Conservation (phyloP, 2,797 vertebrate species). For the Anguilla megastoma region DNA sequence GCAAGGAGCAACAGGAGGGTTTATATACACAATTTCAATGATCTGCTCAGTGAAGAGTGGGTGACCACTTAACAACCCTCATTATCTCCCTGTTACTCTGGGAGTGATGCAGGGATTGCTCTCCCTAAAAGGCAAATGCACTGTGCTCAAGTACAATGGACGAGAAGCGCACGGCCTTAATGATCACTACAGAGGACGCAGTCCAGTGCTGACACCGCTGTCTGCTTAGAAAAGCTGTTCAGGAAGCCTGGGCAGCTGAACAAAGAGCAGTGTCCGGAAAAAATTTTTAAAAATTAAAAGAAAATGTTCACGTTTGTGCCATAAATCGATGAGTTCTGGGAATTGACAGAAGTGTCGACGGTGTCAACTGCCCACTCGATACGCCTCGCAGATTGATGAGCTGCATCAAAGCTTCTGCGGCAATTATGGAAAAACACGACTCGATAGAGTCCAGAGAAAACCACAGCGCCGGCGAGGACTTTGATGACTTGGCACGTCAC, state of each 20-base stretch:
- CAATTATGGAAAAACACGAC: background rate
- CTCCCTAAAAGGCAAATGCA: background rate
- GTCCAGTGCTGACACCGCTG: background rate
- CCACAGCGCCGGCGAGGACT: background rate
- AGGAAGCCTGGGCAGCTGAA: background rate
- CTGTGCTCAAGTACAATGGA: background rate
- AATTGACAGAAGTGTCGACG: background rate
- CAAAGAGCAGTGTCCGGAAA: background rate
- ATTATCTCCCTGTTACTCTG: background rate
- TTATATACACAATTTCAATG: background rate
- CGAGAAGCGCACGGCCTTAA: background rate
- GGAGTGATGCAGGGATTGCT: background rate
- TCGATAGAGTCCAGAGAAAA: background rate
- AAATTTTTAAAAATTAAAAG: background rate
- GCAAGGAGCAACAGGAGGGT: background rate
- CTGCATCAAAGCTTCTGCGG: background rate
- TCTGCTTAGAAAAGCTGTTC: background rate
- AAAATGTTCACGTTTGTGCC: background rate
- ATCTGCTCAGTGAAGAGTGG: background rate
- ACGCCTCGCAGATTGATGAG: background rate
- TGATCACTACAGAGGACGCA: background rate
- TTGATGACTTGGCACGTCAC: background rate
- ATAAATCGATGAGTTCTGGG: background rate
- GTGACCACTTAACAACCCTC: background rate
- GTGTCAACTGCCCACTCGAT: background rate